Conservation (phyloP, 2,888 invertebrate genomes). For the Patella caerulea region DNA sequence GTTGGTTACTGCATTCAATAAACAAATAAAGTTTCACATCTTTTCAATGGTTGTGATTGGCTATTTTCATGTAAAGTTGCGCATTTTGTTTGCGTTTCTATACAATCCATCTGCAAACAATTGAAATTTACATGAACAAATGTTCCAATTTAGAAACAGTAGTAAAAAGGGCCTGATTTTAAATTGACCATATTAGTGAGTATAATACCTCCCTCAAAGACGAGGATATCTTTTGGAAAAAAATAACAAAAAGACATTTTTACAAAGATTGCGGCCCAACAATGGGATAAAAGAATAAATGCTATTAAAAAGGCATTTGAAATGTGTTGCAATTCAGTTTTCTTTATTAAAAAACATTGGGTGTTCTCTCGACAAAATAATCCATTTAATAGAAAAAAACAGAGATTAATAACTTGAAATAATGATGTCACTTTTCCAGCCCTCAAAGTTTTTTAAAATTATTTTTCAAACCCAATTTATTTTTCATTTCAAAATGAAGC, state of each 20-base stretch:
- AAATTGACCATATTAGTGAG: neutral
- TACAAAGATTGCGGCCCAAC: no score
- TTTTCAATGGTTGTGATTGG: neutral
- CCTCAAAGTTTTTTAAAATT: no score
- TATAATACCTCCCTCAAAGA: no score
- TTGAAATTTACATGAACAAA: constrained; percentile 8
- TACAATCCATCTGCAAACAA: neutral
- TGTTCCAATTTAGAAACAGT: neutral
- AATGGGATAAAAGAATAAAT: neutral
- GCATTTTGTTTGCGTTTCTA: neutral
- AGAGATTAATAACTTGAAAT: no score
- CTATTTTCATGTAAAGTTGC: constrained; percentile 8
- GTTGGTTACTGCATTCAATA: neutral
- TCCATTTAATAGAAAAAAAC: neutral
- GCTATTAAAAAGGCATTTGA: constrained; percentile 4
- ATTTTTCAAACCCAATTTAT: no score
- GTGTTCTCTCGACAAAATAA: neutral
- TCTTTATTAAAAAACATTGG: neutral
- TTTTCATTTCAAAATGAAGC: no score
- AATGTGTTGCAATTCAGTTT: neutral
- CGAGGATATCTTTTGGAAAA: no score
- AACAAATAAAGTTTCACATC: neutral
- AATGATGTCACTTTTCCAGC: no score
- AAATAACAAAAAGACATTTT: no score
- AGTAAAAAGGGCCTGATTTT: neutral